Evolutionary conservation across 2,797 vertebrate species (phyloP).

Genomic region (Tamandua tetradactyla): DNA sequence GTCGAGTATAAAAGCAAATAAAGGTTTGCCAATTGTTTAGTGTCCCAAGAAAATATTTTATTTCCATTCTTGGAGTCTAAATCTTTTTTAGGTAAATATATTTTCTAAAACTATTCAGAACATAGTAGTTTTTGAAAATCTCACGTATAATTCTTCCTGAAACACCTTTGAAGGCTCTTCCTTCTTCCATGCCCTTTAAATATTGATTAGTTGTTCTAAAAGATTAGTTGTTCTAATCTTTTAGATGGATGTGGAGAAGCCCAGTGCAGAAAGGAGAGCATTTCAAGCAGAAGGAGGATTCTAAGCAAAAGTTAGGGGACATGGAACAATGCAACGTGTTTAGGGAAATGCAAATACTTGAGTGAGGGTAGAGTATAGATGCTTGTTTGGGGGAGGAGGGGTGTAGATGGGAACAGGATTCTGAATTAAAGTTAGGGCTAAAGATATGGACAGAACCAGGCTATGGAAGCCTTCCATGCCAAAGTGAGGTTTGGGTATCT

Average conservation of each 20-base stretch:
- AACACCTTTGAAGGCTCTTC: not conserved
- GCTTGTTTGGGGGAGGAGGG: not conserved
- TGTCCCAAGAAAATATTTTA: not conserved
- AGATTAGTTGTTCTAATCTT: not conserved
- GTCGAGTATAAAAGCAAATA: conserved; percentile 2
- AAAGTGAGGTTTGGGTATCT: not conserved
- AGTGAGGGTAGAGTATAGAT: not conserved
- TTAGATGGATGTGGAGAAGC: not conserved
- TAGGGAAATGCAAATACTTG: not conserved
- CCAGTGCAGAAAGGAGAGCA: not conserved
- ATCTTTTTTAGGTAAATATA: not conserved
- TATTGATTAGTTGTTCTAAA: conserved; percentile 6
- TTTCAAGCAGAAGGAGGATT: not conserved
- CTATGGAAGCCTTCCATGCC: not conserved
- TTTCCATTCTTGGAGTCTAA: conserved; percentile 32
- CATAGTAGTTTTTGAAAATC: not conserved
- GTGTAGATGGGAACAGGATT: not conserved
- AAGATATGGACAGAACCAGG: not conserved
- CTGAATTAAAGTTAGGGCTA: not conserved
- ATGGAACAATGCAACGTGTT: not conserved
- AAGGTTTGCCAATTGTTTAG: conserved; percentile 1
- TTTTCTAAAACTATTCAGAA: conserved; percentile 1
- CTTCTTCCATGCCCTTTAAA: not conserved
- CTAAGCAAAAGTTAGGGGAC: not conserved
- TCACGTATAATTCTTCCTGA: not conserved